phyloP scores from a whole-genome alignment of 2,797 vertebrate species.

The Protonibea diacanthus region DNA sequence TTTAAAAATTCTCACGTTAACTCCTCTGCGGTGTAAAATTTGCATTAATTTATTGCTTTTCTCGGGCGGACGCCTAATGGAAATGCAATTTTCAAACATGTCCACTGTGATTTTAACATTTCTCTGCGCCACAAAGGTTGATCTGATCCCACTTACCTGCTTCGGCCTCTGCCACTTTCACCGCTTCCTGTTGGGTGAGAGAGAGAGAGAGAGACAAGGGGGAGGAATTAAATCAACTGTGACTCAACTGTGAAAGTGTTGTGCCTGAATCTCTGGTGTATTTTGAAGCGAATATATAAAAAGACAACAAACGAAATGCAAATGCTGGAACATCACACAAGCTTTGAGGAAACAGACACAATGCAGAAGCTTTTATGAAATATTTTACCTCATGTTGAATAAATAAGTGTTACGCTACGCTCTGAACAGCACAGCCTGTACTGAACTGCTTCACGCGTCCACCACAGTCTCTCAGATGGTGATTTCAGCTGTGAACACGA shows the following conservation, averaged over 20 bases:
- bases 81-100: slow-evolving; percentile 10
- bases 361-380: slow-evolving; percentile 4
- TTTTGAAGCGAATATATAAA: slow-evolving; percentile 16
- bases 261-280: slow-evolving; percentile 5
- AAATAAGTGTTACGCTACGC: not conserved
- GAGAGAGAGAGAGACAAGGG: slow-evolving; percentile 3
- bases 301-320: slow-evolving; percentile 30
- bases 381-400: not conserved
- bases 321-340: slow-evolving; percentile 16
- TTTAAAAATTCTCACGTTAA: slow-evolving; percentile 6
- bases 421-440: not conserved
- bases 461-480: not conserved
- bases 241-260: slow-evolving; percentile 16
- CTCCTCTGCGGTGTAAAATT: not conserved
- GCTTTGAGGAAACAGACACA: not conserved
- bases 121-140: not conserved
- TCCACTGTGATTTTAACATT: slow-evolving; percentile 16
- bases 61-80: not conserved
- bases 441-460: not conserved
- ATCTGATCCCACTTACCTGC: slow-evolving; percentile 59
- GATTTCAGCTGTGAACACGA: not conserved
- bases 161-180: slow-evolving; percentile 15
- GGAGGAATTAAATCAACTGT: slow-evolving; percentile 11
- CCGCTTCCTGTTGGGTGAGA: slow-evolving; percentile 62
- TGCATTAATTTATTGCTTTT: not conserved